Evolutionary conservation across 2,797 vertebrate species (phyloP).

Genomic region (Falco cherrug): DNA sequence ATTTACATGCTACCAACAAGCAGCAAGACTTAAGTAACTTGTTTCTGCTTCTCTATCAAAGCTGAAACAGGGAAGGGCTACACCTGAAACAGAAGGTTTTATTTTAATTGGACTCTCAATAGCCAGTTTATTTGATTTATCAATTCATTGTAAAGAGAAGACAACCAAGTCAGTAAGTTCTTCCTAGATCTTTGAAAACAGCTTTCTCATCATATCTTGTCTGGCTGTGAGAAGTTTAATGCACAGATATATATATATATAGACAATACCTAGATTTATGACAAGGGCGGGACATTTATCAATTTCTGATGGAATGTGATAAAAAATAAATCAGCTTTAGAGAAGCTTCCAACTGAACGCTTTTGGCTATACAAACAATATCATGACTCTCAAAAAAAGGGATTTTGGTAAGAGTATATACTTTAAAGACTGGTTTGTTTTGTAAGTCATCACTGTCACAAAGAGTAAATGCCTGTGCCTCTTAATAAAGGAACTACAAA

Average conservation of each 20-base stretch:
- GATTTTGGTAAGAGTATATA: neutral
- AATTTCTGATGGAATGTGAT: slow-evolving; percentile 62
- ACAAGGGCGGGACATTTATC: slow-evolving; percentile 30
- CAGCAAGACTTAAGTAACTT: neutral
- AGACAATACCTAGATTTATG: slow-evolving; percentile 37
- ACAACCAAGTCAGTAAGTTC: neutral
- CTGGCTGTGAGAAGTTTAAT: neutral
- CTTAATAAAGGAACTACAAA: neutral
- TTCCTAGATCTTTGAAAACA: neutral
- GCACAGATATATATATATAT: neutral
- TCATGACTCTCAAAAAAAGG: neutral
- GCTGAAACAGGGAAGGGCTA: neutral
- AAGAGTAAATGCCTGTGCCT: neutral
- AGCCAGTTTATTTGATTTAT: neutral
- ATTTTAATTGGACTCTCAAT: neutral
- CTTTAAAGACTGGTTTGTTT: neutral
- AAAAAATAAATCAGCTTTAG: slow-evolving; percentile 61
- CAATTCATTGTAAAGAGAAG: neutral
- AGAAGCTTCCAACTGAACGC: slow-evolving; percentile 40
- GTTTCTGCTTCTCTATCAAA: neutral
- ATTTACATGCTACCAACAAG: neutral
- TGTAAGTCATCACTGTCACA: slow-evolving; percentile 18
- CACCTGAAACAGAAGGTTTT: neutral
- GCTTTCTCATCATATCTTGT: neutral
- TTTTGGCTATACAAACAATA: slow-evolving; percentile 65